These are phyloP conservation scores for Drosophila mimetica DNA, from an alignment of 2,888 invertebrate genomes.

Conservation along the genomic window DNA sequence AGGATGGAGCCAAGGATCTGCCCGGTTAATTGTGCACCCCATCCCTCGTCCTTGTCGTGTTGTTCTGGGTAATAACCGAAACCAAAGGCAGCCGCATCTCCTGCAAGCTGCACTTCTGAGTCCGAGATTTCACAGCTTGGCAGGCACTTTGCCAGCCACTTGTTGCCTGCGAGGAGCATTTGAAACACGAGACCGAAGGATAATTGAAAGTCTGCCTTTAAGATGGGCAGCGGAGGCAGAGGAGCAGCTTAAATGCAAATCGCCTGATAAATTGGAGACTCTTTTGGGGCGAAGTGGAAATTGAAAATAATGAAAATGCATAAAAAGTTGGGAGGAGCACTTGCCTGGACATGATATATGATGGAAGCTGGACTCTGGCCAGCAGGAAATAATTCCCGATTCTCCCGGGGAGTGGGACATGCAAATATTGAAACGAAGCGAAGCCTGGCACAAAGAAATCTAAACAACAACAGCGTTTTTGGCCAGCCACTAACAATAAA, in stretches of 20 bases:
- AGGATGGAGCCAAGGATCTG: conserved; percentile 32
- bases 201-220: conserved; percentile 40
- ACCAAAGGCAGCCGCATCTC: conserved; percentile 10
- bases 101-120: conserved; percentile 46
- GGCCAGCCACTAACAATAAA: conserved; percentile 69
- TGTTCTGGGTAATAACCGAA: conserved; percentile 11
- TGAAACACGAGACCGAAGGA: conserved; percentile 29
- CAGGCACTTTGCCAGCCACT: conserved; percentile 31
- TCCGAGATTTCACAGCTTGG: conserved; percentile 38
- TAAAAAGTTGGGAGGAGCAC: conserved; percentile 38
- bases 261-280: conserved; percentile 58
- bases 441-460: conserved; percentile 73
- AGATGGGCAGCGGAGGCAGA: conserved; percentile 7
- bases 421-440: conserved; percentile 72
- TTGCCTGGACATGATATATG: conserved; percentile 75
- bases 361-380: conserved; percentile 49
- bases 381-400: conserved; percentile 77
- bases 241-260: conserved; percentile 40
- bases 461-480: conserved; percentile 68
- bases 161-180: conserved; percentile 11
- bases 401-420: conserved; percentile 35
- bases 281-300: conserved; percentile 53
- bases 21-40: conserved; percentile 36
- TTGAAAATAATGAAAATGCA: conserved; percentile 74
- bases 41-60: conserved; percentile 29